These are phyloP conservation scores for Oreocharis arfaki DNA, from an alignment of 2,113 vertebrate genomes.

Conservation along the genomic window DNA sequence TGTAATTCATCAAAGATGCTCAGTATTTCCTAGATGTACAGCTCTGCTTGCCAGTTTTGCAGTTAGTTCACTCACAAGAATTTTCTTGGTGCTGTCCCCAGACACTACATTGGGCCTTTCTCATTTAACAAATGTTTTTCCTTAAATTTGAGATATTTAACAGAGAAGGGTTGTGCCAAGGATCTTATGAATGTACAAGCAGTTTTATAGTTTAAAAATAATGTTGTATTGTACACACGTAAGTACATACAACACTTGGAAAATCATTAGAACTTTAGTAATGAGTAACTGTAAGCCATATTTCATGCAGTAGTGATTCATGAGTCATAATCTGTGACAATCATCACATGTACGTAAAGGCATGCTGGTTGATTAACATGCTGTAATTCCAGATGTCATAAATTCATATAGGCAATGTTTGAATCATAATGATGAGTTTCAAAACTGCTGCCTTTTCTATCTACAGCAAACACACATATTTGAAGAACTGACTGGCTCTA, in stretches of 20 bases:
- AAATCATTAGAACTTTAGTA: neutral
- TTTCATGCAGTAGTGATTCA: neutral
- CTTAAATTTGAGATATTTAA: neutral
- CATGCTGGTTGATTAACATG: neutral
- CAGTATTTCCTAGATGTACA: neutral
- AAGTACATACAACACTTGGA: neutral
- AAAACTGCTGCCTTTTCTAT: constrained; percentile 32
- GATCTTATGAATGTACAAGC: neutral
- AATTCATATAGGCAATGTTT: constrained; percentile 17
- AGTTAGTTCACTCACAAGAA: neutral
- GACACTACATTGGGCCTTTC: neutral
- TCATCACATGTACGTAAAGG: neutral
- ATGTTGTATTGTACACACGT: neutral
- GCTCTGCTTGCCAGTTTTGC: neutral
- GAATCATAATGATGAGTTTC: constrained; percentile 22
- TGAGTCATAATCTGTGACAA: constrained; percentile 11
- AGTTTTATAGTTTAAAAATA: neutral
- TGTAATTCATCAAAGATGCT: neutral
- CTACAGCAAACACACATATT: neutral
- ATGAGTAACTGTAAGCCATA: neutral
- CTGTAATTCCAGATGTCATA: constrained; percentile 18
- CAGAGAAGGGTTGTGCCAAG: neutral
- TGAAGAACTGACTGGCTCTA: neutral
- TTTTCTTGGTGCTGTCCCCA: neutral
- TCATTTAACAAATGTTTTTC: neutral